These are phyloP conservation scores for Avahi laniger DNA, from an alignment of 2,797 vertebrate genomes.

Conservation along the genomic window DNA sequence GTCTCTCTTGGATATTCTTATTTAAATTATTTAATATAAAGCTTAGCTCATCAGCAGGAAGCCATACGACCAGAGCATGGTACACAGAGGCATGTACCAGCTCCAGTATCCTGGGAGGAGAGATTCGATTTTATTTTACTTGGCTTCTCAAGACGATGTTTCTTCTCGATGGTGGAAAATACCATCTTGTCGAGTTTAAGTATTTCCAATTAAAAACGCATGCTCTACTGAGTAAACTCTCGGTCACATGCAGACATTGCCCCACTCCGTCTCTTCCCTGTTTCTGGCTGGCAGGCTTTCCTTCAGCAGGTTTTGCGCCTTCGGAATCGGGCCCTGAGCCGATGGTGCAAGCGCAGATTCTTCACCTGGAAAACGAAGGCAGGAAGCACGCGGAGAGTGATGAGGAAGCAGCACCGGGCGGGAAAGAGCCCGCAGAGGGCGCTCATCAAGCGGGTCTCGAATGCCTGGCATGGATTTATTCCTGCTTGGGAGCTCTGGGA, in stretches of 20 bases:
- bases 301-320: not conserved
- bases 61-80: not conserved
- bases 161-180: not conserved
- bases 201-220: not conserved
- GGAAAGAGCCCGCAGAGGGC: not conserved
- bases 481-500: not conserved
- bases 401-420: not conserved
- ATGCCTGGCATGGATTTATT: not conserved
- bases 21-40: constrained; percentile 27
- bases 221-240: not conserved
- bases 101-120: not conserved
- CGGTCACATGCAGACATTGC: not conserved
- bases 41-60: not conserved
- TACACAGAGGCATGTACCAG: not conserved
- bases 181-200: not conserved
- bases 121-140: not conserved
- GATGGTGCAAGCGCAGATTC: not conserved
- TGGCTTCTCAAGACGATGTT: not conserved
- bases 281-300: not conserved
- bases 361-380: not conserved
- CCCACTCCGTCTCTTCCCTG: not conserved
- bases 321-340: not conserved
- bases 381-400: not conserved
- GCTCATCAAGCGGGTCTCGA: not conserved
- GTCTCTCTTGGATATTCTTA: not conserved